Evolutionary conservation across 2,888 invertebrate genomes (phyloP).

Genomic region (Dyspetes luteomarginatus): DNA sequence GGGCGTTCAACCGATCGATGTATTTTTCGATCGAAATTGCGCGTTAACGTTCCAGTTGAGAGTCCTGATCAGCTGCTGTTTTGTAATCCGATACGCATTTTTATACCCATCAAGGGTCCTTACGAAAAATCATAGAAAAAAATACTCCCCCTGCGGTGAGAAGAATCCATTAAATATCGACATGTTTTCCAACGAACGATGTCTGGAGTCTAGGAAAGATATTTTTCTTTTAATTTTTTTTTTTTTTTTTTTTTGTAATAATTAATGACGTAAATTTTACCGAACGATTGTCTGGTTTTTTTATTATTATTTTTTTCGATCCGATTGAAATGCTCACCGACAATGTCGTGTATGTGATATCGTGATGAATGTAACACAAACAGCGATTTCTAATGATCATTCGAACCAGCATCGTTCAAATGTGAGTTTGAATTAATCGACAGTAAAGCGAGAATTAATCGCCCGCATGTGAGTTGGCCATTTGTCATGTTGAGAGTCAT

Average conservation of each 20-base stretch:
- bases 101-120: constrained; percentile 1
- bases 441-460: constrained; percentile 52
- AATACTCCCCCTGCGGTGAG: constrained; percentile 7
- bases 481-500: constrained; percentile 50
- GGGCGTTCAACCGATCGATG: constrained; percentile 40
- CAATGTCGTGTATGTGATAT: constrained; percentile 2
- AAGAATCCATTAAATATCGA: constrained; percentile 33
- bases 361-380: constrained; percentile 20
- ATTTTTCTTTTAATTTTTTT: not conserved
- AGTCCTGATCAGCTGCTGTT: constrained; percentile 54
- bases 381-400: constrained; percentile 29
- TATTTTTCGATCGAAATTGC: constrained; percentile 48
- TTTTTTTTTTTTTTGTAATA: constrained; percentile 1
- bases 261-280: constrained; percentile 18
- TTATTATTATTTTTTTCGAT: not conserved
- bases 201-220: not conserved
- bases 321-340: not conserved
- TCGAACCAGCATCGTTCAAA: constrained; percentile 20
- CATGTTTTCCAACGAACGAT: constrained; percentile 18
- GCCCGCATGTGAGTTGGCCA: constrained; percentile 35
- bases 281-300: constrained; percentile 4
- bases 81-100: constrained; percentile 56
- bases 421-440: constrained; percentile 51
- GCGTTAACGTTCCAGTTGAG: constrained; percentile 9
- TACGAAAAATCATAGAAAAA: constrained; percentile 15